A percentile compares a stretch with the other conserved stretches of the same genome.
These are phyloP conservation scores for Alviniconcha strummeri DNA, from an alignment of 2,888 invertebrate genomes.

Conservation along the genomic window DNA sequence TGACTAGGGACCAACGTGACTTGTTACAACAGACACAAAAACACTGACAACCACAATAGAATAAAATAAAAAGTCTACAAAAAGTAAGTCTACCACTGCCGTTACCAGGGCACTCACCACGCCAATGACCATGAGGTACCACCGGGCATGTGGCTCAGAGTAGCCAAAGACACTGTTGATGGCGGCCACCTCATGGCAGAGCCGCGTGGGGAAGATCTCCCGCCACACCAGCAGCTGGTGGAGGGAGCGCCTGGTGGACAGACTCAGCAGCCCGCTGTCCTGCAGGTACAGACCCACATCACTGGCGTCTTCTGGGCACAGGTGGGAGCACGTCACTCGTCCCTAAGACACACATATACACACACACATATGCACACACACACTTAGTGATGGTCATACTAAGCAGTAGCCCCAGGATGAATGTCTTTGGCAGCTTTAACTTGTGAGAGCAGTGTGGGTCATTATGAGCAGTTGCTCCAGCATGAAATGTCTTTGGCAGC, in stretches of 20 bases:
- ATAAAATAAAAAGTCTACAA: too few relatives aligned
- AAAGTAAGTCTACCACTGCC: too few relatives aligned
- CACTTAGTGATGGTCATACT: not conserved
- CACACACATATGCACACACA: too few relatives aligned
- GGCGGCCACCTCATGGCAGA: constrained; percentile 60
- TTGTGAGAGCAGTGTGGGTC: too few relatives aligned
- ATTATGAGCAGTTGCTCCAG: too few relatives aligned
- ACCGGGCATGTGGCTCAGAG: constrained; percentile 68
- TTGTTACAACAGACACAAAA: too few relatives aligned
- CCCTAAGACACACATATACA: constrained; percentile 74
- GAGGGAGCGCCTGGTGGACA: constrained; percentile 52
- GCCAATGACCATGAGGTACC: constrained; percentile 70
- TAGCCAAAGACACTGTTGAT: constrained; percentile 66
- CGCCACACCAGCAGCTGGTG: constrained; percentile 70
- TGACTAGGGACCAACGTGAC: too few relatives aligned
- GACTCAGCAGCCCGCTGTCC: constrained; percentile 83
- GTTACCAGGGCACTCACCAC: constrained; percentile 60
- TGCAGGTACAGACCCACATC: constrained; percentile 86
- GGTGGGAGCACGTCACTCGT: constrained; percentile 86
- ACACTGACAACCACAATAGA: too few relatives aligned
- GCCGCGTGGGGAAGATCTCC: constrained; percentile 68
- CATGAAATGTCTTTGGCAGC: too few relatives aligned
- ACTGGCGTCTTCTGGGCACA: constrained; percentile 83
- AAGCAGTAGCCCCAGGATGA: not conserved
- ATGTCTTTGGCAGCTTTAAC: too few relatives aligned